Conservation (phyloP, 2,113 vertebrate species). For the Crotalus helleri region DNA sequence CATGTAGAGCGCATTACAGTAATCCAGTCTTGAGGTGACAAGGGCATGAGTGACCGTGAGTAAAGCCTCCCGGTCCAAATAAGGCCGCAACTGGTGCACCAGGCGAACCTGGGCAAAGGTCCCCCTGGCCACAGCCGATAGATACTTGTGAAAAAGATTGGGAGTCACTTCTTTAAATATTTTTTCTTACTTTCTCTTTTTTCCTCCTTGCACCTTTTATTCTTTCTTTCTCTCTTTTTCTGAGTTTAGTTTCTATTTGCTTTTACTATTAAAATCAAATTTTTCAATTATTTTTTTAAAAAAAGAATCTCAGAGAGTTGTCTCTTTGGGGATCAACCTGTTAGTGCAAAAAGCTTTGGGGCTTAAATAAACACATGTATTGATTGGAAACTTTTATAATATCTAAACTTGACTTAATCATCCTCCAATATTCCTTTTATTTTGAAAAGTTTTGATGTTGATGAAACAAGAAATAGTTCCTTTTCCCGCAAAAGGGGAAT, state of each 20-base stretch:
- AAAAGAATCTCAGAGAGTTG: neutral
- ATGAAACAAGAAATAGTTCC: neutral
- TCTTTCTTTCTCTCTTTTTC: neutral
- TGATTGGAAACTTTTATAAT: neutral
- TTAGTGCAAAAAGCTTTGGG: neutral
- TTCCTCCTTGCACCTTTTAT: neutral
- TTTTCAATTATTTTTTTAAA: neutral
- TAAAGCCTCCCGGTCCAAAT: too few species aligned
- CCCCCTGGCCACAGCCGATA: too few species aligned
- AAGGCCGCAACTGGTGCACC: too few species aligned
- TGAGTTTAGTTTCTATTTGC: neutral
- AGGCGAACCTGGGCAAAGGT: too few species aligned
- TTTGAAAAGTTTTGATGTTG: neutral
- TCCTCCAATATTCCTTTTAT: neutral
- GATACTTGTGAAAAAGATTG: neutral
- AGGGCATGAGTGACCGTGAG: too few species aligned
- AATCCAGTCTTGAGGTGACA: too few species aligned
- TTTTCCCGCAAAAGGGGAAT: neutral
- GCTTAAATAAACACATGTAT: neutral
- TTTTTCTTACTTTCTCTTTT: neutral
- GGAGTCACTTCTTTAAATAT: neutral
- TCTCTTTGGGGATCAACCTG: neutral
- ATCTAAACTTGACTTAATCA: neutral
- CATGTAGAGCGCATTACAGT: too few species aligned
- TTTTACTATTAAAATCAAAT: neutral